Evolutionary conservation across 2,113 vertebrate genomes (phyloP).

Genomic region (Leptosomus discolor): DNA sequence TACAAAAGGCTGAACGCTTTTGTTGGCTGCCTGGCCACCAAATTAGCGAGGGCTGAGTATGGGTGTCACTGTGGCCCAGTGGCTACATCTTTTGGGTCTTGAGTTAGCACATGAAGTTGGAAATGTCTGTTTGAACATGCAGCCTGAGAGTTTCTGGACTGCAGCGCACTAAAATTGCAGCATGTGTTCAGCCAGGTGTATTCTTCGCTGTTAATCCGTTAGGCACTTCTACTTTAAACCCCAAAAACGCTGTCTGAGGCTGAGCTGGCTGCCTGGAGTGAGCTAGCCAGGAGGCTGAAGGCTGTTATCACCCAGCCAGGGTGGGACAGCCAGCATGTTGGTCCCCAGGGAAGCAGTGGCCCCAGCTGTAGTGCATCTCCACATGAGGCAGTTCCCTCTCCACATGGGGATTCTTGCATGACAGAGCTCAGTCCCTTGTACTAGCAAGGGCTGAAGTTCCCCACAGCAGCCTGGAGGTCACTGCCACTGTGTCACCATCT

Average conservation of each 20-base stretch:
- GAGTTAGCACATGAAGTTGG: background rate
- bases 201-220: background rate
- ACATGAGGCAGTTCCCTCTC: background rate
- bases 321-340: background rate
- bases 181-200: background rate
- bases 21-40: background rate
- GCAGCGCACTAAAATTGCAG: background rate
- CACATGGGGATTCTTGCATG: rapidly evolving
- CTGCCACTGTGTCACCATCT: background rate
- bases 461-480: background rate
- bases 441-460: background rate
- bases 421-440: background rate
- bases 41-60: background rate
- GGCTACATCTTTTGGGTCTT: background rate
- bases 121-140: background rate
- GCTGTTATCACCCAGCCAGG: background rate
- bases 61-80: background rate
- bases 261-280: background rate
- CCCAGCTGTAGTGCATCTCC: background rate
- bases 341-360: background rate
- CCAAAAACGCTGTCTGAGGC: background rate
- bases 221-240: background rate
- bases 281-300: background rate
- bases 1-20: background rate
- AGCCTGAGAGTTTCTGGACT: background rate